phyloP scores from a whole-genome alignment of 2,113 vertebrate genomes.

The Zeus faber region DNA sequence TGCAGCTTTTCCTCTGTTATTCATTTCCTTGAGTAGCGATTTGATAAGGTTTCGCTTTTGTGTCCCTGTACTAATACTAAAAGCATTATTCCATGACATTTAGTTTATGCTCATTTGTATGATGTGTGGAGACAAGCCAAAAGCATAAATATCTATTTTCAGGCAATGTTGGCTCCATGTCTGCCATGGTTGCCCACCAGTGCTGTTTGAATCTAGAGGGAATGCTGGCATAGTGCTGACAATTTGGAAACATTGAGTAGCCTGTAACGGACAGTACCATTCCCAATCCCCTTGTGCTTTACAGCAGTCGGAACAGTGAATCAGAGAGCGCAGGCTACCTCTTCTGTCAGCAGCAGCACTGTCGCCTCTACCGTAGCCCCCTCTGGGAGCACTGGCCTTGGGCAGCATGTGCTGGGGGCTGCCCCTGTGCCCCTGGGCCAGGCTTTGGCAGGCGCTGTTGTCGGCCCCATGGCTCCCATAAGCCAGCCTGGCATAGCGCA shows the following conservation, averaged over 20 bases:
- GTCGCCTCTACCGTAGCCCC: conserved; percentile 55
- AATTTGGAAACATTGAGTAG: conserved; percentile 23
- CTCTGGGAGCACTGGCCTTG: conserved; percentile 72
- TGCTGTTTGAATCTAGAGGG: conserved; percentile 20
- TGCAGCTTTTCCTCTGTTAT: background rate
- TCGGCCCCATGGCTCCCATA: conserved; percentile 69
- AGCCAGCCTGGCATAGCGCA: conserved; percentile 71
- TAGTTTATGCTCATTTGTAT: background rate
- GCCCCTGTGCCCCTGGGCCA: conserved; percentile 79
- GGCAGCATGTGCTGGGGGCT: conserved; percentile 79
- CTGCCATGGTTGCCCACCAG: conserved; percentile 22
- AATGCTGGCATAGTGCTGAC: conserved; percentile 17
- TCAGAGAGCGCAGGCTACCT: conserved; percentile 83
- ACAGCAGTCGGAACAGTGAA: conserved; percentile 83
- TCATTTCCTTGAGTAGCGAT: too few species aligned
- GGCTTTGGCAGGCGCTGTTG: conserved; percentile 71
- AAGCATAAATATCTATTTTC: background rate
- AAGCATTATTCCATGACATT: too few species aligned
- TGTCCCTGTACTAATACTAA: too few species aligned
- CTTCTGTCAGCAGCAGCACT: conserved; percentile 63
- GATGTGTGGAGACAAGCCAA: background rate
- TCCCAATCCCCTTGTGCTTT: conserved; percentile 80
- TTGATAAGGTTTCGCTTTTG: too few species aligned
- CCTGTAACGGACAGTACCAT: conserved; percentile 65
- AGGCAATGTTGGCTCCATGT: background rate